Conservation (phyloP, 2,888 invertebrate genomes). For the Lomographa bimaculata region DNA sequence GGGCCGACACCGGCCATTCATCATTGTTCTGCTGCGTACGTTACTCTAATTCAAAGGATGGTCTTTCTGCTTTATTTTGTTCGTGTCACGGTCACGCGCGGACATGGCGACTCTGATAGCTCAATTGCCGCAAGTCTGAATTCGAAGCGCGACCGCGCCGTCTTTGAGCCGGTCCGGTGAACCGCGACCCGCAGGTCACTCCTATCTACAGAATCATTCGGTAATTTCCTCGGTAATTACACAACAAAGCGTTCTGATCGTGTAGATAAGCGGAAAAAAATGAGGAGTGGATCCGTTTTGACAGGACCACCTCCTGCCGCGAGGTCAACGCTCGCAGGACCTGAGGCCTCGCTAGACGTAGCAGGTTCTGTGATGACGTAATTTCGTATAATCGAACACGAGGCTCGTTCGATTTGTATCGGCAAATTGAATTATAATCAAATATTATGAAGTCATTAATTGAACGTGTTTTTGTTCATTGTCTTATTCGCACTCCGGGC, state of each 20-base stretch:
- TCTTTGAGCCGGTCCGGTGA: constrained; percentile 44
- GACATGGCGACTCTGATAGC: constrained; percentile 34
- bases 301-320: constrained; percentile 50
- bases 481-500: constrained; percentile 23
- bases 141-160: constrained; percentile 21
- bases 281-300: constrained; percentile 39
- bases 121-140: constrained; percentile 41
- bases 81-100: constrained; percentile 30
- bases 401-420: constrained; percentile 28
- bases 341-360: constrained; percentile 28
- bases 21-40: constrained; percentile 37
- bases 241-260: constrained; percentile 54
- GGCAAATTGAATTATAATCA: constrained; percentile 36
- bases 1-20: constrained; percentile 35
- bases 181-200: constrained; percentile 49
- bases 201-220: constrained; percentile 31
- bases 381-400: constrained; percentile 24
- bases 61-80: constrained; percentile 18
- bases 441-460: constrained; percentile 33
- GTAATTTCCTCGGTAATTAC: constrained; percentile 53
- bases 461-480: constrained; percentile 27
- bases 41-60: constrained; percentile 27
- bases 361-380: constrained; percentile 34
- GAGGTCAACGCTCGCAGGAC: constrained; percentile 44
- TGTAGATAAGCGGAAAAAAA: constrained; percentile 57